A percentile compares a stretch with the other conserved stretches of the same genome.
phyloP scores from a whole-genome alignment of 2,113 vertebrate species.

The Rattus rattus region DNA sequence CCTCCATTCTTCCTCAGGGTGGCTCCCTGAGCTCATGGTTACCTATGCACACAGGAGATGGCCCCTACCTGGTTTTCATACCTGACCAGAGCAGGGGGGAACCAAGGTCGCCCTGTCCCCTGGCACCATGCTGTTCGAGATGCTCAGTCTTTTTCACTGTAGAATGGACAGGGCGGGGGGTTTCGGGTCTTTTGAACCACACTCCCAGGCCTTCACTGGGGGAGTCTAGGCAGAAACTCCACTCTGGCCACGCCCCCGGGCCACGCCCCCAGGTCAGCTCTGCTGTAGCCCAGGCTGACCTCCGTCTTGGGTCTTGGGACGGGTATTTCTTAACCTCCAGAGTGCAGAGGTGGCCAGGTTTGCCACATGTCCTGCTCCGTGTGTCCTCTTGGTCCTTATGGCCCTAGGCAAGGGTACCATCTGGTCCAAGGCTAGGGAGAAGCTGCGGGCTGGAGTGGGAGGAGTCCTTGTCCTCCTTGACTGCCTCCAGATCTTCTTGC shows the following conservation, averaged over 20 bases:
- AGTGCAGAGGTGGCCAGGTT: background rate
- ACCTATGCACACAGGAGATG: background rate
- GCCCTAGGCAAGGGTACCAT: background rate
- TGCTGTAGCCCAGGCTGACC: background rate
- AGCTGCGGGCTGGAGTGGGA: background rate
- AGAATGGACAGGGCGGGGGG: no score
- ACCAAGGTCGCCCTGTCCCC: no score
- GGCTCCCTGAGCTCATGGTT: background rate
- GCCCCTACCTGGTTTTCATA: background rate
- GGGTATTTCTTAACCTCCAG: background rate
- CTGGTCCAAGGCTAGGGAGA: background rate
- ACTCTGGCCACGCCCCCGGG: no score
- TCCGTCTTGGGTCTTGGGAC: background rate
- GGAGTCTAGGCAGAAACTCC: background rate
- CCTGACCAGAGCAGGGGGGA: background rate
- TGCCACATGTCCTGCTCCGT: background rate
- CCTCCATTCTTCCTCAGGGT: accelerated
- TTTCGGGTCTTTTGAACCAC: background rate
- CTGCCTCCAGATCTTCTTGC: no score
- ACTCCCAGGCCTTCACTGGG: background rate
- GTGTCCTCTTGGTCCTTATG: background rate
- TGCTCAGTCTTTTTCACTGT: background rate
- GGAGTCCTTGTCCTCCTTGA: background rate
- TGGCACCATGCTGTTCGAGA: accelerated
- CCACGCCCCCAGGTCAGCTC: background rate